These are phyloP conservation scores for Acrocephalus arundinaceus DNA, from an alignment of 2,113 vertebrate genomes.

Conservation along the genomic window DNA sequence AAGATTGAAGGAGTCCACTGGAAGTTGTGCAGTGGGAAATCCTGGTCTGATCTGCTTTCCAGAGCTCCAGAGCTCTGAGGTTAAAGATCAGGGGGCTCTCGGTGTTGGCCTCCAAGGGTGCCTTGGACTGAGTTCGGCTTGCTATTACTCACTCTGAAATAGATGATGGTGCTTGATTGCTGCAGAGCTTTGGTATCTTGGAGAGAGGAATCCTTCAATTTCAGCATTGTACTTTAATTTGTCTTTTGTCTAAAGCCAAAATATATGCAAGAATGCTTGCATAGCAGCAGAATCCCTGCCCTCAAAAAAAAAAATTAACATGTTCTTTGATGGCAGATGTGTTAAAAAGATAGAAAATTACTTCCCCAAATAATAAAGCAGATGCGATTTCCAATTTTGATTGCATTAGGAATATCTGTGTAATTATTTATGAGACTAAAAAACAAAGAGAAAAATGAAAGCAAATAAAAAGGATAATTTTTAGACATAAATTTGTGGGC, in stretches of 20 bases:
- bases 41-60: not conserved
- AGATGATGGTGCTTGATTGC: not conserved
- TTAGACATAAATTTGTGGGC: not conserved
- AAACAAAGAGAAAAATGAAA: not conserved
- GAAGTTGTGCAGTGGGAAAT: not conserved
- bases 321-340: not conserved
- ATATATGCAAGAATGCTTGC: accelerated
- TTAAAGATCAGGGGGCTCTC: not conserved
- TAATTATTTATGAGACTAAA: not conserved
- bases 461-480: not conserved
- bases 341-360: not conserved
- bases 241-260: not conserved
- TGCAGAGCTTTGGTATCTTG: not conserved
- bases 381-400: not conserved
- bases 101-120: not conserved
- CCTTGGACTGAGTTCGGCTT: not conserved
- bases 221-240: not conserved
- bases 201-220: not conserved
- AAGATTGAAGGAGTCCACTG: not conserved
- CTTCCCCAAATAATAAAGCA: not conserved
- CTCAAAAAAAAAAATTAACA: not conserved
- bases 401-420: not conserved
- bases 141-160: not conserved
- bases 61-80: not conserved
- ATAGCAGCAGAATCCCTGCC: not conserved